Evolutionary conservation across 2,888 invertebrate species (phyloP).

Genomic region (Pseudococcus longispinus): DNA sequence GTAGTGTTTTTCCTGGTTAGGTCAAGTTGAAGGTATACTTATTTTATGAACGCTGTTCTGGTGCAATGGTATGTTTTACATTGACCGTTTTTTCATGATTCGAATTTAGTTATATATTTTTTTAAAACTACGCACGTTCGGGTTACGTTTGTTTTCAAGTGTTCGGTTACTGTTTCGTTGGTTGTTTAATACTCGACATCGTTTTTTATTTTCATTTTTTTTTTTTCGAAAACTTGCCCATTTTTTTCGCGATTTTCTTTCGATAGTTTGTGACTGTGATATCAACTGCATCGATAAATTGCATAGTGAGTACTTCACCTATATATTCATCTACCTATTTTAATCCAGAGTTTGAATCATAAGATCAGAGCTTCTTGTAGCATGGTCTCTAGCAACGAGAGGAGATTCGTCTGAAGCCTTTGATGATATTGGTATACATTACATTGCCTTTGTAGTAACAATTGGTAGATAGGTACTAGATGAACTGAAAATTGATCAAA

Average conservation of each 20-base stretch:
- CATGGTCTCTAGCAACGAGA: too few relatives aligned
- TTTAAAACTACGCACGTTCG: not conserved
- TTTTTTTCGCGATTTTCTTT: conserved; percentile 30
- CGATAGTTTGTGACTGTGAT: conserved; percentile 21
- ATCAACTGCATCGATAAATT: not conserved
- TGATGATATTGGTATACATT: too few relatives aligned
- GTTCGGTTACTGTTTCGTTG: not conserved
- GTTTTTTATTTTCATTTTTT: not conserved
- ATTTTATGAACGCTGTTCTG: conserved; percentile 19
- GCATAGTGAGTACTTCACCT: not conserved
- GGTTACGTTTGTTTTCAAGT: not conserved
- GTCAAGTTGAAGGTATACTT: conserved; percentile 53
- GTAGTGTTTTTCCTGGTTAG: conserved; percentile 56
- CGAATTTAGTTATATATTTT: not conserved
- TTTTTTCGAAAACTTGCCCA: not conserved
- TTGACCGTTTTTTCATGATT: conserved; percentile 31
- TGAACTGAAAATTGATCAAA: too few relatives aligned
- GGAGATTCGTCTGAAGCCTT: too few relatives aligned
- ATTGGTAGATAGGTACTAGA: too few relatives aligned
- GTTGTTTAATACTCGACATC: not conserved
- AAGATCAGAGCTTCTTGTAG: too few relatives aligned
- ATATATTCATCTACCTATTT: not conserved
- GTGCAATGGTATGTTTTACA: conserved; percentile 26
- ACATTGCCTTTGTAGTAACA: too few relatives aligned
- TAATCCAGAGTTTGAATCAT: too few relatives aligned